phyloP scores from a whole-genome alignment of 2,797 vertebrate species.

The Tragelaphus oryx region DNA sequence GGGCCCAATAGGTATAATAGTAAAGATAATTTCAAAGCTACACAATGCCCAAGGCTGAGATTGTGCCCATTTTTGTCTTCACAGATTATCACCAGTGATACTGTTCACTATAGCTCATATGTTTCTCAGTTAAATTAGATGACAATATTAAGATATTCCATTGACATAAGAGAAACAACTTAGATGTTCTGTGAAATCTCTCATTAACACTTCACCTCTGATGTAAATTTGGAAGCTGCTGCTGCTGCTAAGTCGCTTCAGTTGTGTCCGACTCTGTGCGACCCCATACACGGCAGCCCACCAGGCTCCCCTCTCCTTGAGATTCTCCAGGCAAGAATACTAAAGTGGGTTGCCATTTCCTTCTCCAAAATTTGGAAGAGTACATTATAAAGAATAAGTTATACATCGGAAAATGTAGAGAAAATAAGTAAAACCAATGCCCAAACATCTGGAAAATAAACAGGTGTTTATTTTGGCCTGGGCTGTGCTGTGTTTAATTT shows the following conservation, averaged over 20 bases:
- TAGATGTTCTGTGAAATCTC: neutral
- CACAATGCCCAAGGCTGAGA: neutral
- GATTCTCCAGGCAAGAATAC: too few relatives aligned
- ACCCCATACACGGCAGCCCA: too few relatives aligned
- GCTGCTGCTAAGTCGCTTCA: too few relatives aligned
- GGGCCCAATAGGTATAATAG: neutral
- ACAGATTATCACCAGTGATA: neutral
- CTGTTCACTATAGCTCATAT: neutral
- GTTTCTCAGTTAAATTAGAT: neutral
- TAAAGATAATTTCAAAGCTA: neutral
- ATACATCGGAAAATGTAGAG: neutral
- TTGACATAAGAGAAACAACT: neutral
- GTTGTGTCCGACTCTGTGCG: too few relatives aligned
- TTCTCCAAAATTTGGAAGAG: neutral
- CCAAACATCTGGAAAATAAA: neutral
- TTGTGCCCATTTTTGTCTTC: neutral
- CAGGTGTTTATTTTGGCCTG: neutral
- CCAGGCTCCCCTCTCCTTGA: too few relatives aligned
- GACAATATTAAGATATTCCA: neutral
- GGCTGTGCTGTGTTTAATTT: neutral
- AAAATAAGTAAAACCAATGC: neutral
- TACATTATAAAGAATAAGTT: neutral
- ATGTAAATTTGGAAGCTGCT: neutral
- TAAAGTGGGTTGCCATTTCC: too few relatives aligned
- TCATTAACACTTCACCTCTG: neutral